Conservation (phyloP, 2,888 invertebrate species). For the Drosophila paramelanica region DNA sequence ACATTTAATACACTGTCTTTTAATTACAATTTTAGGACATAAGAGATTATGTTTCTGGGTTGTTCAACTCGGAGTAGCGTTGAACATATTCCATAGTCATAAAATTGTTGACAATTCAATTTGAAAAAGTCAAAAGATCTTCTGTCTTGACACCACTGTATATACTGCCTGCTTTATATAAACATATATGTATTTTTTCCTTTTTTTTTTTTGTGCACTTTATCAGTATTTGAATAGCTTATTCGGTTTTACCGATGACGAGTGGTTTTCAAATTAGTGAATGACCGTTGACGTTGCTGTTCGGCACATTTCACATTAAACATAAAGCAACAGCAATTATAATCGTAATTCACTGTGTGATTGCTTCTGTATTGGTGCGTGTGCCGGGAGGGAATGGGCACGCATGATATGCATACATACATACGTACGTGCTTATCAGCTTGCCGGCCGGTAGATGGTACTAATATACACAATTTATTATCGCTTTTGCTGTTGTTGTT, state of each 20-base stretch:
- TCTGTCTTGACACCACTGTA: slow-evolving; percentile 1
- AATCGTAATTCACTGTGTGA: slow-evolving; percentile 25
- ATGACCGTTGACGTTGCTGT: slow-evolving; percentile 21
- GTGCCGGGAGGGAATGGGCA: neutral
- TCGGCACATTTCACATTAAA: slow-evolving; percentile 20
- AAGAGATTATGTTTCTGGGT: too few relatives aligned
- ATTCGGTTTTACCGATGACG: slow-evolving; percentile 61
- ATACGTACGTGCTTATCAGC: slow-evolving; percentile 62
- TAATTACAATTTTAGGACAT: too few relatives aligned
- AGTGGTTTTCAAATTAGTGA: slow-evolving; percentile 56
- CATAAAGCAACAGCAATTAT: slow-evolving; percentile 45
- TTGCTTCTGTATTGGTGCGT: slow-evolving; percentile 9
- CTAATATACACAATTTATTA: slow-evolving; percentile 34
- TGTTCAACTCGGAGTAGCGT: too few relatives aligned
- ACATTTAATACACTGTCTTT: too few relatives aligned
- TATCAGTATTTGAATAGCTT: slow-evolving; percentile 19
- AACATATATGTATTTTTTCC: neutral
- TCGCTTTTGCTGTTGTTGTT: slow-evolving; percentile 37
- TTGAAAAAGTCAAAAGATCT: slow-evolving; percentile 5
- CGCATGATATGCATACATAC: neutral
- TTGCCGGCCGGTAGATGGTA: slow-evolving; percentile 72
- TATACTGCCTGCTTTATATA: slow-evolving; percentile 2
- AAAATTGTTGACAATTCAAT: too few relatives aligned
- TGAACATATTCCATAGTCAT: too few relatives aligned
- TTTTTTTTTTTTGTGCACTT: neutral